Evolutionary conservation across 1,140 invertebrate genomes (phyloP), one percentile per base, ranked within the genome.

Genomic region (Uloborus diversus): DNA sequence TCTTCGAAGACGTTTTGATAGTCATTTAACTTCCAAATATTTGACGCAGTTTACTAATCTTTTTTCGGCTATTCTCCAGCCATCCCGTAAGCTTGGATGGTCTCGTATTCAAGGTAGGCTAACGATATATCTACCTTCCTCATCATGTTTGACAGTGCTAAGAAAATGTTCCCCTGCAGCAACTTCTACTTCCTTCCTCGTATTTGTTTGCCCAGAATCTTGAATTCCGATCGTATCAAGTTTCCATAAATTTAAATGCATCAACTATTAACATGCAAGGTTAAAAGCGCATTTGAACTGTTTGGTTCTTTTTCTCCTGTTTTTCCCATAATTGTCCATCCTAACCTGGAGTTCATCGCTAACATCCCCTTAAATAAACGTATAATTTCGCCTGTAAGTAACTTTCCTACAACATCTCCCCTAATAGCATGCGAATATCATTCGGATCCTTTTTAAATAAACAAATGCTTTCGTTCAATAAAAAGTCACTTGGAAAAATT

Each of bases 361-460:
- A 32, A 17, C 17, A 68, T 23, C 28, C 65, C 25, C 17, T 23
- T 30, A 2, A 13, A 11, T 11, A 32, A 42, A 9, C 23, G 49
- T 20, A 37, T 70, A 17, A 20, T n/a, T 14, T 13, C 53, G 13
- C 68, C 51, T 11, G 49, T 70, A 0, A 57, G 23, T 13, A 70
- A 9, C 9, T 37, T 57, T 49, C 49, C 68, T 27, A 11, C 28
- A 20, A 70, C 30, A 57, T 57, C 68, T n/a, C n/a, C n/a, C n/a
- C n/a, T n/a, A n/a, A n/a, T n/a, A n/a, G n/a, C n/a, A n/a, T n/a
- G n/a, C n/a, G n/a, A n/a, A n/a, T n/a, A n/a, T n/a, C n/a, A n/a
- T n/a, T n/a, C n/a, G n/a, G n/a, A n/a, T n/a, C n/a, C n/a, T n/a
- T n/a, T n/a, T n/a, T n/a, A n/a, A n/a, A n/a, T n/a, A n/a, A n/a